These are phyloP conservation scores for Sphenodon punctatus DNA, from an alignment of 2,797 vertebrate species.

Conservation along the genomic window DNA sequence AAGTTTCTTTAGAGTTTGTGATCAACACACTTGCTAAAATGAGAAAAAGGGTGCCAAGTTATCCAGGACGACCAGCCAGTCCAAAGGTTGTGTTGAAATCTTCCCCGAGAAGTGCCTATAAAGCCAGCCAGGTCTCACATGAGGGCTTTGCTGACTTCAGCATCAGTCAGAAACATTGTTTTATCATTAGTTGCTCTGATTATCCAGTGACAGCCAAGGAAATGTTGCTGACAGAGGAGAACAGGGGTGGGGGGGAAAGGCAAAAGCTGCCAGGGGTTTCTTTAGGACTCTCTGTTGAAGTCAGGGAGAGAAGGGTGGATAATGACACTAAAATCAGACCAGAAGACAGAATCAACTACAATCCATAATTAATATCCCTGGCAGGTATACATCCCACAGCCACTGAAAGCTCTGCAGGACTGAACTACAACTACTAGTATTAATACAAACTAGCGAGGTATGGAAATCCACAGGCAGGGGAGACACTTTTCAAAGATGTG, in stretches of 20 bases:
- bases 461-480: constrained; percentile 13
- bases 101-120: no score
- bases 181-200: neutral
- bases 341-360: constrained; percentile 3
- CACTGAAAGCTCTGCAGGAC: constrained; percentile 13
- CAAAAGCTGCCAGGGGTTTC: neutral
- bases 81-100: neutral
- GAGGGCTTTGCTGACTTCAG: neutral
- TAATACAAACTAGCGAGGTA: constrained; percentile 18
- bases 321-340: neutral
- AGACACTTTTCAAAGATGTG: neutral
- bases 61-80: neutral
- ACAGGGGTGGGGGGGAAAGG: neutral
- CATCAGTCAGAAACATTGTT: neutral
- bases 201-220: neutral
- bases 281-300: neutral
- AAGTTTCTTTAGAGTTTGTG: neutral
- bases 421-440: constrained; percentile 17
- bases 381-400: constrained; percentile 17
- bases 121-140: neutral
- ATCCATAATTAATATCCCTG: neutral
- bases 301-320: neutral
- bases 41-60: neutral
- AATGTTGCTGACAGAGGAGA: constrained; percentile 5
- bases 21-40: neutral